Base-by-base conservation (phyloP, 1,140 invertebrate species). In the Camponotus vicinus region DNA sequence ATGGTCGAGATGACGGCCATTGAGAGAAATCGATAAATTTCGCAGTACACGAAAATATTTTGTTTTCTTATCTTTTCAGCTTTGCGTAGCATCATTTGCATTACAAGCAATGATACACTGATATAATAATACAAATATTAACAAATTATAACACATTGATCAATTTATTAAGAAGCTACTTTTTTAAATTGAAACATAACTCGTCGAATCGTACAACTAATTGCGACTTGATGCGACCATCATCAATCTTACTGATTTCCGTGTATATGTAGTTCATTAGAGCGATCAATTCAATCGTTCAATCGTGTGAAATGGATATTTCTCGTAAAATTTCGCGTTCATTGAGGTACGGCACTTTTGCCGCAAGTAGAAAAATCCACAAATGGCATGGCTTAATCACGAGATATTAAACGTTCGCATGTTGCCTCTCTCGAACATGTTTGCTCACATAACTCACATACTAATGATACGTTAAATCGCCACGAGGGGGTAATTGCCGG, bases 401-500 rank as follows among this genome's bases (percentile, higher is more conserved):
- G 70, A 87, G 63, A 88, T 64, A 82, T 59, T 83, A 63, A 86
- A 80, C 76, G 80, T 85, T 85, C 34, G 64, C 79, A 67, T 52
- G 49, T 6, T 52, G 52, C 57, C 86, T 85, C 86, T 89, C 86
- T 80, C 76, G 86, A 88, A 52, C 86, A 61, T 85, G 90, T 91
- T 90, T 90, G 89, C 78, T 90, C 89, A 83, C 83, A 89, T 90
- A 90, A 90, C 89, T 86, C 78, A 80, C 77, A 42, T 63, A 76
- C 86, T 90, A 90, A 90, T 90, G 89, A 90, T 90, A 90, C 89
- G 89, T 90, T 90, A 86, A 90, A 90, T 88, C 78, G 86, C 71
- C 69, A 86, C 86, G 86, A 90, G 83, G 89, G 86, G 88, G 83
- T 90, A 90, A 90, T 90, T 90, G 75, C 86, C 86, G 83, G 64